phyloP scores from a whole-genome alignment of 2,888 invertebrate genomes.

The Hemistola chrysoprasaria region DNA sequence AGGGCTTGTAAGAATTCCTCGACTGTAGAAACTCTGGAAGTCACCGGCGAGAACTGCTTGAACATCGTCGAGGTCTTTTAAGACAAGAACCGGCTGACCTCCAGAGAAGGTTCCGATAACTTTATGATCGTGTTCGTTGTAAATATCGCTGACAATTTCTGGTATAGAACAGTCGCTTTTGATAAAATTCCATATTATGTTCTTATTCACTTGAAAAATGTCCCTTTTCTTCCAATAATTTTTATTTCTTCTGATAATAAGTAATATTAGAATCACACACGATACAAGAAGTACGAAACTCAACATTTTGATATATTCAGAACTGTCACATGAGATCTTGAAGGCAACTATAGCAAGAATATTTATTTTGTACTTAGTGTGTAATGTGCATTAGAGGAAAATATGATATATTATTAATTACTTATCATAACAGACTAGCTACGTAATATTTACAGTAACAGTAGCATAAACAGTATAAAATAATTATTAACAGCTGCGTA shows the following conservation, averaged over 20 bases:
- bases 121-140: conserved; percentile 42
- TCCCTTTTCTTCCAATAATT: conserved; percentile 57
- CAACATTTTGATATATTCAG: conserved; percentile 19
- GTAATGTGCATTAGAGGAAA: too few relatives aligned
- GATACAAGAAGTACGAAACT: conserved; percentile 28
- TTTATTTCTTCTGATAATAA: conserved; percentile 26
- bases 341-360: too few relatives aligned
- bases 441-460: too few relatives aligned
- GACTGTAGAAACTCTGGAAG: conserved; percentile 53
- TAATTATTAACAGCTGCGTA: too few relatives aligned
- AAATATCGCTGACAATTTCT: conserved; percentile 50
- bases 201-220: conserved; percentile 42
- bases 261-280: conserved; percentile 29
- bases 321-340: too few relatives aligned
- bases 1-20: conserved; percentile 47
- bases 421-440: too few relatives aligned
- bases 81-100: conserved; percentile 41
- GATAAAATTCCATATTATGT: conserved; percentile 44
- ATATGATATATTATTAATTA: too few relatives aligned
- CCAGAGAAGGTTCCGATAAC: conserved; percentile 49
- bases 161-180: conserved; percentile 45
- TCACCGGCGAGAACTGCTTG: conserved; percentile 51
- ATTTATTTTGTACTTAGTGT: too few relatives aligned
- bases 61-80: conserved; percentile 53
- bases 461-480: too few relatives aligned